Percentiles rank a stretch among this genome's conserved stretches.
Conservation (phyloP, 2,113 vertebrate genomes). For the Caranx melampygus region DNA sequence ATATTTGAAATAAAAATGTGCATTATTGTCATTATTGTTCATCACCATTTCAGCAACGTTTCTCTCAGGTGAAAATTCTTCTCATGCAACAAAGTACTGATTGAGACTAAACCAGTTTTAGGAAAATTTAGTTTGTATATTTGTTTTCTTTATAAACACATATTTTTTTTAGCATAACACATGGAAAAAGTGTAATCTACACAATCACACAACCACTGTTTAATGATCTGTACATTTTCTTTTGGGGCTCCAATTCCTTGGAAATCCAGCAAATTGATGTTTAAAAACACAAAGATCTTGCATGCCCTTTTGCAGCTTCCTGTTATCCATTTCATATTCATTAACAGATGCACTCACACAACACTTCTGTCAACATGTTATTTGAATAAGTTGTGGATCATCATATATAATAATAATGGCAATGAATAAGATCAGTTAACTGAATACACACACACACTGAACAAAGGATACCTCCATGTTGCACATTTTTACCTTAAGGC, state of each 20-base stretch:
- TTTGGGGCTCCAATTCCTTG: background rate
- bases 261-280: background rate
- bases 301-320: no score
- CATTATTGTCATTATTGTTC: background rate
- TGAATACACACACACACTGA: slow-evolving; percentile 7
- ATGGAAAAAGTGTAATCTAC: background rate
- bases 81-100: background rate
- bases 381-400: no score
- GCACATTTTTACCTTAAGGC: slow-evolving; percentile 37
- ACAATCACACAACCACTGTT: background rate
- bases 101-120: background rate
- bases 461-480: background rate
- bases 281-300: background rate
- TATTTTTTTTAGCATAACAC: background rate
- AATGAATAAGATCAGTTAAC: background rate
- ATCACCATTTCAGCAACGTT: background rate
- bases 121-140: background rate
- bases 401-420: no score
- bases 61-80: no score
- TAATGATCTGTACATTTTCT: background rate
- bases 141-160: background rate
- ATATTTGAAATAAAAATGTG: background rate
- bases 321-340: no score
- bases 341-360: no score
- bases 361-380: no score